Conservation (phyloP, 92 coral and sea anemone species). For the Porites divaricata region DNA sequence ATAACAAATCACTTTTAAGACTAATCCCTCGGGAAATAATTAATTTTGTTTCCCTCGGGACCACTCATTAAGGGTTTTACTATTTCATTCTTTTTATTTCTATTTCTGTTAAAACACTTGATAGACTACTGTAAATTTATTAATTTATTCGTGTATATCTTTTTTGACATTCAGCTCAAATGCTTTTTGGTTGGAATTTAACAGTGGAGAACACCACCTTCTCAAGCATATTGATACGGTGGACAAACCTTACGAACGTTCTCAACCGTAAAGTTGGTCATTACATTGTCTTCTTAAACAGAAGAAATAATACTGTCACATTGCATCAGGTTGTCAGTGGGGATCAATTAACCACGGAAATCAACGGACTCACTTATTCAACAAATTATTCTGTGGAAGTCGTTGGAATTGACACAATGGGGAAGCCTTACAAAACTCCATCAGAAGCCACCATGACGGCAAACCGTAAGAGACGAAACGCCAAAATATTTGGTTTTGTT, state of each 20-base stretch:
- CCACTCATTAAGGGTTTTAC: too few relatives aligned
- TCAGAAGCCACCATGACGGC: neutral
- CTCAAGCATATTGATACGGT: neutral
- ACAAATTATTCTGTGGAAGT: neutral
- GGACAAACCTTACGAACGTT: neutral
- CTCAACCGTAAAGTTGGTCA: neutral
- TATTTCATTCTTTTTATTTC: too few relatives aligned
- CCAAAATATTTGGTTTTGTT: too few relatives aligned
- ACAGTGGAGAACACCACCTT: neutral
- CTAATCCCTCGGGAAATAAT: too few relatives aligned
- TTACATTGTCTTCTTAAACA: neutral
- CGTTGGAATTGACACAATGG: slow-evolving; percentile 5
- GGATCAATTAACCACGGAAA: neutral
- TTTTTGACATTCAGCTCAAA: neutral
- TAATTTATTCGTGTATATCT: too few relatives aligned
- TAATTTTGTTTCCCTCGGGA: too few relatives aligned
- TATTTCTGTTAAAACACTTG: too few relatives aligned
- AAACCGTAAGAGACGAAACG: neutral
- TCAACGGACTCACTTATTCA: slow-evolving; percentile 7
- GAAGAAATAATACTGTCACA: neutral
- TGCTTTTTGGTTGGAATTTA: neutral
- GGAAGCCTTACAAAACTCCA: neutral
- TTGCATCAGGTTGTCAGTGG: neutral
- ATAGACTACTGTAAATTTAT: neutral
- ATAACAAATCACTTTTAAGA: too few relatives aligned